phyloP scores from a whole-genome alignment of 2,888 invertebrate species.

The Amiota mariae region DNA sequence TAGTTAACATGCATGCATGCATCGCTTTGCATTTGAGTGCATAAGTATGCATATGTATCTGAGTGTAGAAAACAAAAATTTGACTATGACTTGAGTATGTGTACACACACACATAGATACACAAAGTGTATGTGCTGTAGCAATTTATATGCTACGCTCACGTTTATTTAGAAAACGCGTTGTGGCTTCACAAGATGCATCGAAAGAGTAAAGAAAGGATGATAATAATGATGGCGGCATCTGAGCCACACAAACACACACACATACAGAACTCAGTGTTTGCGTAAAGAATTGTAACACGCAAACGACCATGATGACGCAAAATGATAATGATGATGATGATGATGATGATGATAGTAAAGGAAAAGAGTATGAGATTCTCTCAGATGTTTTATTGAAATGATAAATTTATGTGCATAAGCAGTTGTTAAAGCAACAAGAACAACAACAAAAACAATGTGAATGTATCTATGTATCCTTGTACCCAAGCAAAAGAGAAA shows the following conservation, averaged over 20 bases:
- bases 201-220: conserved; percentile 2
- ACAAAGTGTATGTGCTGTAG: conserved; percentile 43
- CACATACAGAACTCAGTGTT: conserved; percentile 49
- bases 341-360: conserved; percentile 29
- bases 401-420: conserved; percentile 63
- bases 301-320: conserved; percentile 43
- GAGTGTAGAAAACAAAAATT: conserved; percentile 18
- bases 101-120: conserved; percentile 4
- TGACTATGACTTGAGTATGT: conserved; percentile 21
- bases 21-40: background rate
- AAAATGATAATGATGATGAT: conserved; percentile 21
- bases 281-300: conserved; percentile 62
- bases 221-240: background rate
- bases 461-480: no score
- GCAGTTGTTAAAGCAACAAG: conserved; percentile 33
- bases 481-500: no score
- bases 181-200: conserved; percentile 35
- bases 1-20: conserved; percentile 62
- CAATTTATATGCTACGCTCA: conserved; percentile 53
- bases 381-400: conserved; percentile 57
- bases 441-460: conserved; percentile 21
- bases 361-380: conserved; percentile 35
- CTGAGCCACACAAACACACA: background rate
- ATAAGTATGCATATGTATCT: conserved; percentile 5
- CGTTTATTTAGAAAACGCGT: conserved; percentile 53